phyloP scores from a whole-genome alignment of 2,113 vertebrate species.

The Entomyzon cyanotis region DNA sequence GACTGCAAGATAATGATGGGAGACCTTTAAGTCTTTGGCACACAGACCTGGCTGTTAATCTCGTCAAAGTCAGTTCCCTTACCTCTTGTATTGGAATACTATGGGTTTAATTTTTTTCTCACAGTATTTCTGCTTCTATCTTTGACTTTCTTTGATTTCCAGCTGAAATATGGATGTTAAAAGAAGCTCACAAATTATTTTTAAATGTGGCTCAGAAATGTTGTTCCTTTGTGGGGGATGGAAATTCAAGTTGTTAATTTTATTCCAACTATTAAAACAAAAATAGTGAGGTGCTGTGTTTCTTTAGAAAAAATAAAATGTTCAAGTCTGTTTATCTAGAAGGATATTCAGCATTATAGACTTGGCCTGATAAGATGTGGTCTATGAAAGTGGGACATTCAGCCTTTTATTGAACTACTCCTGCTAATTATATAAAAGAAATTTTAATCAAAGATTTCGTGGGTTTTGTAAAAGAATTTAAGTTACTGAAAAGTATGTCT shows the following conservation, averaged over 20 bases:
- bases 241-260: neutral
- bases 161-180: neutral
- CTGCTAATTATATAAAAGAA: neutral
- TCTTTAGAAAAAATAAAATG: neutral
- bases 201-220: neutral
- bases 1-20: constrained; percentile 4
- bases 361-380: neutral
- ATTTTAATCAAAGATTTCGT: neutral
- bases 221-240: neutral
- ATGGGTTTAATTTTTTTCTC: constrained; percentile 4
- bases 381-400: neutral
- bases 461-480: neutral
- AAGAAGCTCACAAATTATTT: neutral
- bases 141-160: constrained; percentile 2
- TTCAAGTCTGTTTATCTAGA: neutral
- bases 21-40: constrained; percentile 52
- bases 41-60: neutral
- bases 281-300: neutral
- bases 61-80: neutral
- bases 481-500: neutral
- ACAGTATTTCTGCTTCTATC: neutral
- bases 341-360: neutral
- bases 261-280: neutral
- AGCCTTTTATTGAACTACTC: neutral
- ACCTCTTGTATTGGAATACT: neutral